Evolutionary conservation across 2,797 vertebrate genomes (phyloP), one percentile per base, ranked within the genome.

Genomic region (Acanthiza pusilla): DNA sequence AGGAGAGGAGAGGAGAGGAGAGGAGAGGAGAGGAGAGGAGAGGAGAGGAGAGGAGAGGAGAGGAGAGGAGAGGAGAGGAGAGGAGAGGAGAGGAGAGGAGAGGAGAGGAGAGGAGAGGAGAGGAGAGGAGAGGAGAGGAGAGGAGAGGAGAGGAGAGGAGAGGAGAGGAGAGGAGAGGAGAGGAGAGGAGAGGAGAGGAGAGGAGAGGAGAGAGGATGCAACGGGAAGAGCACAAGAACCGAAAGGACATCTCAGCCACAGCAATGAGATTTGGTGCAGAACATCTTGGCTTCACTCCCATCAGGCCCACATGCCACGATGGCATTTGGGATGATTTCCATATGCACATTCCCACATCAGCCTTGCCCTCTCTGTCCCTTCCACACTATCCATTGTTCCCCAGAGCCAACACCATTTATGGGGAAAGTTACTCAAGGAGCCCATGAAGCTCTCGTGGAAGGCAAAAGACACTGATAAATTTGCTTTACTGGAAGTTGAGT

Each of bases 321-420:
- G 34, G 17, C 2, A 1, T 18, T 29, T 34, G 27, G 63, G 67
- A 85, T 5, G 2, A 38, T 23, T 74, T 78, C 74, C 70, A 55
- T 0, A 2, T 4, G 45, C 58, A 47, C 5, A 2, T 57, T 70
- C 34, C 32, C 25, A n/a, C 1, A 66, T 62, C 2, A 2, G 34
- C 68, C 67, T 51, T 88, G 63, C 32, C 32, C n/a, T 73, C 68
- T 21, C 45, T 66, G 29, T 14, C 61, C 65, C 73, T 86, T 70
- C 62, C 51, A 43, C 32, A 8, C 16, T 25, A 23, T 34, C 26
- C 1, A n/a, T n/a, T n/a, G n/a, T n/a, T n/a, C 66, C 54, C 11
- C 29, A 54, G 26, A 85, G 27, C 72, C 78, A 77, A 20, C 7
- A 19, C 20, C 55, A 47, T 10, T 91, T 58, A 16, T 66, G 51